Evolutionary conservation across 2,888 invertebrate species (phyloP).

Genomic region (Salpingus planirostris): DNA sequence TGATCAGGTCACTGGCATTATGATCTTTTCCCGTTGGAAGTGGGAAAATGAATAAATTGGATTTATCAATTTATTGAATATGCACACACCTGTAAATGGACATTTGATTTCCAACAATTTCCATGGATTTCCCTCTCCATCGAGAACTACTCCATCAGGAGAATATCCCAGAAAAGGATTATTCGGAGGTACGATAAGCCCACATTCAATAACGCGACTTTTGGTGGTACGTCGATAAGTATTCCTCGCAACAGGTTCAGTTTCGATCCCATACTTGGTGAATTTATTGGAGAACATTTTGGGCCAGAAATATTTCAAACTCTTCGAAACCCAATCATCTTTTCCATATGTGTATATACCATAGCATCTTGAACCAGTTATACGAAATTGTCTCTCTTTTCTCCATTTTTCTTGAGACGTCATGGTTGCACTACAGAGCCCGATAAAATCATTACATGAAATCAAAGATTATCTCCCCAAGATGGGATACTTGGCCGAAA

Average conservation of each 20-base stretch:
- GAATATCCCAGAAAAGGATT: conserved; percentile 22
- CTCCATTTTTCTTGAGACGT: no score
- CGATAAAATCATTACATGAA: no score
- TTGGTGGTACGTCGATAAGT: neutral
- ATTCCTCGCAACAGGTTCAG: conserved; percentile 3
- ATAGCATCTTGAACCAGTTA: conserved; percentile 19
- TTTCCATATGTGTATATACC: conserved; percentile 17
- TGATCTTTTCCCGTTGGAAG: no score
- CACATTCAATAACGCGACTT: conserved; percentile 15
- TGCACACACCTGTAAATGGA: conserved; percentile 17
- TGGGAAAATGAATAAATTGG: no score
- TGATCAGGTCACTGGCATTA: no score
- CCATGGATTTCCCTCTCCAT: conserved; percentile 14
- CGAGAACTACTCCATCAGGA: conserved; percentile 20
- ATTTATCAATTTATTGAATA: no score
- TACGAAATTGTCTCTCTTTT: conserved; percentile 1
- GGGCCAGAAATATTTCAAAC: conserved; percentile 9
- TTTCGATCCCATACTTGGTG: neutral
- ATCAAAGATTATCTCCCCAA: no score
- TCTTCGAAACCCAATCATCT: conserved; percentile 12
- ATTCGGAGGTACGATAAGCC: conserved; percentile 15
- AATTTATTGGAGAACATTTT: conserved; percentile 8
- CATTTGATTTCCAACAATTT: conserved; percentile 25
- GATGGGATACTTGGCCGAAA: no score
- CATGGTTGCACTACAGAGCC: no score